These are phyloP conservation scores for Temnothorax unifasciatus DNA, from an alignment of 2,888 invertebrate genomes.

Conservation along the genomic window DNA sequence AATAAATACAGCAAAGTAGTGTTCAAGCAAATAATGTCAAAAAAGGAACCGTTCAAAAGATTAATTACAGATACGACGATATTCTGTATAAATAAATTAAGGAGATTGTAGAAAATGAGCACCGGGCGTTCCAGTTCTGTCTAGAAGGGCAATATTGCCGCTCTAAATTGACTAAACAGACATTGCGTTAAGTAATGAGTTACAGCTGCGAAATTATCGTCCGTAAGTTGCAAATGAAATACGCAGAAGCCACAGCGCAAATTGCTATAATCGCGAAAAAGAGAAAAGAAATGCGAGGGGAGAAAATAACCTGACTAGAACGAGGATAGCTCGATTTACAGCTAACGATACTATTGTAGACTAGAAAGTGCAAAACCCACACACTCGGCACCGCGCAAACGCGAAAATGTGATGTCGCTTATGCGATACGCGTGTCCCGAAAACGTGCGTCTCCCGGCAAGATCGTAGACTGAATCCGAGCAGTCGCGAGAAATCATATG, in stretches of 20 bases:
- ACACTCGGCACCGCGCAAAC: constrained; percentile 2
- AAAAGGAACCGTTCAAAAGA: neutral
- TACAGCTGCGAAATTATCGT: neutral
- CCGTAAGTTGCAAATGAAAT: constrained; percentile 12
- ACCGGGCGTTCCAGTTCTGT: neutral
- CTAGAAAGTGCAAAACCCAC: constrained; percentile 71
- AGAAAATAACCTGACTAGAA: constrained; percentile 69
- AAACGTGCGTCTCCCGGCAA: constrained; percentile 8
- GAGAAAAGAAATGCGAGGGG: constrained; percentile 48
- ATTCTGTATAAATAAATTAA: constrained; percentile 29
- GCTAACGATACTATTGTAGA: constrained; percentile 66
- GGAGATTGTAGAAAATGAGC: neutral
- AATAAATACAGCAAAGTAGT: neutral
- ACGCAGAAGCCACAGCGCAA: constrained; percentile 22
- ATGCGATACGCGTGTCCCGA: neutral
- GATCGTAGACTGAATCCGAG: constrained; percentile 19
- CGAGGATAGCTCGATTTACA: constrained; percentile 46
- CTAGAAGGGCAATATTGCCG: neutral
- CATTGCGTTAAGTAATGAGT: constrained; percentile 19
- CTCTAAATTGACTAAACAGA: constrained; percentile 7
- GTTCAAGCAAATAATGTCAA: neutral
- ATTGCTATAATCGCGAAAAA: neutral
- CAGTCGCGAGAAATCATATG: constrained; percentile 45
- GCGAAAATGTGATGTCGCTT: constrained; percentile 32
- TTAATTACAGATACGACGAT: neutral